Percentiles rank a stretch among this genome's conserved stretches.
phyloP scores from a whole-genome alignment of 2,113 vertebrate species.

The Genyomyrus donnyi region DNA sequence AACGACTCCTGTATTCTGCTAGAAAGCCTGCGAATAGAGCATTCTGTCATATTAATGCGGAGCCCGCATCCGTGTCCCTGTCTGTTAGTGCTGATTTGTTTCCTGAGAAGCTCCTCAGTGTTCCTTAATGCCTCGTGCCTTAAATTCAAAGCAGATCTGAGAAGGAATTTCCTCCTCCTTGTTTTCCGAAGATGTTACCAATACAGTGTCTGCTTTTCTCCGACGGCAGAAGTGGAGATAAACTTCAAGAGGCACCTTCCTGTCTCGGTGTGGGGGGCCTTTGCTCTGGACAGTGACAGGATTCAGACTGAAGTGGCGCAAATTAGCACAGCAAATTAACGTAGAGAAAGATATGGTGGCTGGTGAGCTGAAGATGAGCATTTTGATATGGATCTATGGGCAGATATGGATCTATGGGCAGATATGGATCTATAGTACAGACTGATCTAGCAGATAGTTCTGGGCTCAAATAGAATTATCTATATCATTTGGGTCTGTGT shows the following conservation, averaged over 20 bases:
- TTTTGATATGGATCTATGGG: slow-evolving; percentile 15
- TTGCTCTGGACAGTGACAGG: background rate
- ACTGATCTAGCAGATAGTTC: slow-evolving; percentile 27
- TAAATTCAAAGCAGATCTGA: slow-evolving; percentile 11
- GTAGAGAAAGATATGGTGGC: slow-evolving; percentile 5
- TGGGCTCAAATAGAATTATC: slow-evolving; percentile 27
- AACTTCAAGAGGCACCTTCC: background rate
- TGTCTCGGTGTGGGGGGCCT: no score
- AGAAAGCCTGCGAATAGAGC: background rate
- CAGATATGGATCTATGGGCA: slow-evolving; percentile 14
- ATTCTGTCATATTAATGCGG: background rate
- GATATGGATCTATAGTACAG: background rate
- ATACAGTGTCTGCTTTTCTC: background rate
- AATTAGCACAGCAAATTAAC: slow-evolving; percentile 19
- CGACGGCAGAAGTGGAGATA: background rate
- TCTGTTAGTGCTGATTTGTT: slow-evolving; percentile 7
- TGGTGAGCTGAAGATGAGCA: slow-evolving; percentile 24
- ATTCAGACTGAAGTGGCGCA: background rate
- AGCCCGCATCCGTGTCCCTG: background rate
- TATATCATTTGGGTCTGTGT: slow-evolving; percentile 29
- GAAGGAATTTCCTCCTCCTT: background rate
- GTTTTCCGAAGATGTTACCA: background rate
- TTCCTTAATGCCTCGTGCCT: background rate
- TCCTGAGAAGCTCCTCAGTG: background rate
- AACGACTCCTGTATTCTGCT: background rate